A percentile compares a stretch with the other conserved stretches of the same genome.
Conservation (phyloP, 2,888 invertebrate genomes). For the Epinotia bilunana region DNA sequence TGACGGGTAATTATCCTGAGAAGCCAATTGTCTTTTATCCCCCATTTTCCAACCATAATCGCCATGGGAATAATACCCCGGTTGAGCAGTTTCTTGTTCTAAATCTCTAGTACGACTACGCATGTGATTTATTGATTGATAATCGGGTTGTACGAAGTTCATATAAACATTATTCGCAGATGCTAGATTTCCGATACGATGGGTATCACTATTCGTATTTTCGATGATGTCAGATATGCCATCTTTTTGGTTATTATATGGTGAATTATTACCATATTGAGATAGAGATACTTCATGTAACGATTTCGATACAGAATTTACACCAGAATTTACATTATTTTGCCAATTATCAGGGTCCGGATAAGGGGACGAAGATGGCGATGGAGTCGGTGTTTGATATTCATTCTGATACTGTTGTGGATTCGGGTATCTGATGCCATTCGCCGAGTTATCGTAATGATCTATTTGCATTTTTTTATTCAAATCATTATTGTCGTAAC, state of each 20-base stretch:
- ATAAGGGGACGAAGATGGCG: constrained; percentile 66
- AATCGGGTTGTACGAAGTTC: constrained; percentile 74
- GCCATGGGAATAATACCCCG: constrained; percentile 73
- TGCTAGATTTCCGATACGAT: constrained; percentile 67
- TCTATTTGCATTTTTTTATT: constrained; percentile 74
- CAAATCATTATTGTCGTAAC: constrained; percentile 63
- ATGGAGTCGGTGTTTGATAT: constrained; percentile 65
- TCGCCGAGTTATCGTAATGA: constrained; percentile 76
- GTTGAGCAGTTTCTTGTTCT: constrained; percentile 67
- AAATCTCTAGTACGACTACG: constrained; percentile 65
- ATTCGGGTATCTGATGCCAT: constrained; percentile 70
- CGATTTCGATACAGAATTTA: constrained; percentile 66
- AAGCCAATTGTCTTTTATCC: constrained; percentile 67
- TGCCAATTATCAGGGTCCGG: constrained; percentile 71
- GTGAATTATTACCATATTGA: constrained; percentile 68
- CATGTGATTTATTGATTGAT: constrained; percentile 60
- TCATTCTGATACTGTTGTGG: constrained; percentile 72
- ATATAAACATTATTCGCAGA: constrained; percentile 74
- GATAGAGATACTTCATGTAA: constrained; percentile 64
- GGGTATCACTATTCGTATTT: constrained; percentile 66
- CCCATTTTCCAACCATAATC: constrained; percentile 80
- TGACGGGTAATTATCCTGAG: constrained; percentile 60
- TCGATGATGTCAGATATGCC: constrained; percentile 59
- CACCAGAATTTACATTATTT: constrained; percentile 60
- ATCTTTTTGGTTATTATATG: constrained; percentile 63